Base-by-base conservation (phyloP, 2,888 invertebrate species). In the Nephrocerus scutellatus region DNA sequence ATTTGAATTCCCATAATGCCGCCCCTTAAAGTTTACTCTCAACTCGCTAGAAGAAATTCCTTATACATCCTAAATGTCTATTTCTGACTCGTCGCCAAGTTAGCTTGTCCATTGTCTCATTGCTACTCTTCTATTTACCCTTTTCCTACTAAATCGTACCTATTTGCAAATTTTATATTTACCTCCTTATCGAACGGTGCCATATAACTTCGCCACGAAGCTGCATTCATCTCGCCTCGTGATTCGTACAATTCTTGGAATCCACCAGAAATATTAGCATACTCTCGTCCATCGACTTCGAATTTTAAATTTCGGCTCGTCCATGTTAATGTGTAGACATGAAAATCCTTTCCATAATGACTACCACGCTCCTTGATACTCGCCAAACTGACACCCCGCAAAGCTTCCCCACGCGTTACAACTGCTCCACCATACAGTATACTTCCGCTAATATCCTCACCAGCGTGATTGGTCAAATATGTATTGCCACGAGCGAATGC, bases 161-260 rank as follows among this genome's bases (percentile, higher is more conserved):
- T 5, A 10, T 26, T 14, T 24, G 16, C 3, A 2, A 28, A 33
- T 8, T 43, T 34, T n/a, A n/a, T n/a, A n/a, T n/a, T n/a, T 36
- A 81, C 83, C 72, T 83, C 73, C 62, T 80, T 74, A 62, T 86
- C 84, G 50, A 85, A 84, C 0, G 86, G 86, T 5, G 83, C 80
- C 67, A 82, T 73, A 10, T 60, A 56, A n/a, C n/a, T 9, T 68
- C 69, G 2, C 78, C 77, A 36, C 3, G 26, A 21, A 9, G 15
- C 22, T 8, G 21, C 57, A 38, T 10, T 31, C 69, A 70, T 0
- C 68, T 50, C 0, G 73, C 70, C 1, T 70, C 61, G 15, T 28
- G 38, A n/a, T 57, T 41, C 14, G 18, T 8, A 8, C 19, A 13
- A 6, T 53, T 48, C 18, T 41, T 40, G 43, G 52, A 70, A 55